phyloP scores from a whole-genome alignment of 1,140 invertebrate genomes.

The Plectrocnemia conspersa region DNA sequence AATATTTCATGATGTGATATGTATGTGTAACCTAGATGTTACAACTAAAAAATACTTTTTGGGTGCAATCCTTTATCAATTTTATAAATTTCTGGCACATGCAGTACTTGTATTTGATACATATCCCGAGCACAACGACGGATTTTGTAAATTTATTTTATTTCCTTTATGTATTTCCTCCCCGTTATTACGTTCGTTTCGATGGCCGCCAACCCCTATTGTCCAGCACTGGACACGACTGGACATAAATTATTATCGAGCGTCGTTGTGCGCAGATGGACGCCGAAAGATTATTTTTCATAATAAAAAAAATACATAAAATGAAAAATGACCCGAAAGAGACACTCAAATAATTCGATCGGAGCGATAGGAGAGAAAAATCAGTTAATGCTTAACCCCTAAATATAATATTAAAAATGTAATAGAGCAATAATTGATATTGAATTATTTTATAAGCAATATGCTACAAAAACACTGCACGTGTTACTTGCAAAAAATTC shows the following conservation, averaged over 20 bases:
- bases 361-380: not conserved
- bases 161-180: slow-evolving; percentile 25
- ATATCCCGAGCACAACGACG: not conserved
- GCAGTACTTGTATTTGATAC: no score
- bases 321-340: not conserved
- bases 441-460: not conserved
- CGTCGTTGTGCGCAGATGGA: slow-evolving; percentile 11
- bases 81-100: not conserved
- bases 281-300: slow-evolving; percentile 10
- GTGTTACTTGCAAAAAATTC: not conserved
- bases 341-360: not conserved
- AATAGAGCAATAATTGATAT: not conserved
- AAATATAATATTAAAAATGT: not conserved
- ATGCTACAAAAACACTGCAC: not conserved
- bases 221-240: slow-evolving; percentile 25
- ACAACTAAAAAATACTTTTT: not conserved
- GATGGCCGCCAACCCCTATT: slow-evolving; percentile 19
- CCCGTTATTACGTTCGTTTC: slow-evolving; percentile 17
- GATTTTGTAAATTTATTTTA: slow-evolving; percentile 25
- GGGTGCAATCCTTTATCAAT: not conserved
- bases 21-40: not conserved
- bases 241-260: slow-evolving; percentile 32
- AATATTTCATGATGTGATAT: not conserved
- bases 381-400: not conserved
- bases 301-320: not conserved